Evolutionary conservation across 2,113 vertebrate genomes (phyloP).

Genomic region (Hippolais icterina): DNA sequence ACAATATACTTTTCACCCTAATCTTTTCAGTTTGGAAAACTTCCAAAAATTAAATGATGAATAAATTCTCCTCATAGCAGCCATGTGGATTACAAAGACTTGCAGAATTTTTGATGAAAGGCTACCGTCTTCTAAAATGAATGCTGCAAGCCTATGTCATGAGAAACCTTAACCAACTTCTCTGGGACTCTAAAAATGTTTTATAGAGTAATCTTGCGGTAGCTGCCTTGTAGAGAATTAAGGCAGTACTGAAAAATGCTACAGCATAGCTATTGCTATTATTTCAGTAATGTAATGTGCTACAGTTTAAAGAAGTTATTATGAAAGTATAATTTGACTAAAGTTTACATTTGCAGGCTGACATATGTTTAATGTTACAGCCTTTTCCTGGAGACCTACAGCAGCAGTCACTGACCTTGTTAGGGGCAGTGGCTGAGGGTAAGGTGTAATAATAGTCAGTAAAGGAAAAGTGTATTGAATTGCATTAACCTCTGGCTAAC

Average conservation of each 20-base stretch:
- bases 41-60: neutral
- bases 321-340: neutral
- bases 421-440: neutral
- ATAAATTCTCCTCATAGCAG: neutral
- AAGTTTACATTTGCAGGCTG: neutral
- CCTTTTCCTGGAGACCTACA: neutral
- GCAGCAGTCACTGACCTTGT: slow-evolving; percentile 6
- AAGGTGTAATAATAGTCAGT: neutral
- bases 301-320: slow-evolving; percentile 48
- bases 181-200: slow-evolving; percentile 42
- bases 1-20: neutral
- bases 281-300: slow-evolving; percentile 14
- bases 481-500: neutral
- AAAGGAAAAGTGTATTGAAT: neutral
- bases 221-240: slow-evolving; percentile 31
- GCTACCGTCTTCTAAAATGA: neutral
- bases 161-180: slow-evolving; percentile 34
- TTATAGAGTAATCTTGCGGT: slow-evolving; percentile 47
- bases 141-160: neutral
- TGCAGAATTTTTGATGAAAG: slow-evolving; percentile 26
- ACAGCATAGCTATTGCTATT: neutral
- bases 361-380: neutral
- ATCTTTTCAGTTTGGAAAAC: slow-evolving; percentile 31
- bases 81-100: slow-evolving; percentile 2
- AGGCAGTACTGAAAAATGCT: slow-evolving; percentile 26